phyloP scores from a whole-genome alignment of 53 echinoderm and acorn worm genomes.

The Apostichopus leukothele region DNA sequence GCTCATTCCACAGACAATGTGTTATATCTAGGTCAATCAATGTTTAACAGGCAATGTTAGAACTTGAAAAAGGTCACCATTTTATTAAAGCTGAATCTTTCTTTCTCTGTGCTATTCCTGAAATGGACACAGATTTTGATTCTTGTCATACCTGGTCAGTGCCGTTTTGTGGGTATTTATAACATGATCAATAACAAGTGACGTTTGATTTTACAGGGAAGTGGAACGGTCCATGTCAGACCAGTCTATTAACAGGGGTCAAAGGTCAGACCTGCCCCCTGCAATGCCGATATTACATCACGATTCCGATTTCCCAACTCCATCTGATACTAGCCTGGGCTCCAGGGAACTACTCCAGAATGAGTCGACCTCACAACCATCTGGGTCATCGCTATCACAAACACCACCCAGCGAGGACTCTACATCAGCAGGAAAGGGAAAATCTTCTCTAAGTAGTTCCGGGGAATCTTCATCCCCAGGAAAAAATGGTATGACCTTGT shows the following conservation, averaged over 20 bases:
- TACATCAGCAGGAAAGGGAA: background rate
- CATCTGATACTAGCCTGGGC: slow-evolving; percentile 20
- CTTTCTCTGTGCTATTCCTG: no score
- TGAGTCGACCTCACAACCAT: background rate
- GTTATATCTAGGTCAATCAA: no score
- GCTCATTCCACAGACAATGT: no score
- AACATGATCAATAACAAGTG: background rate
- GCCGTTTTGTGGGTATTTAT: background rate
- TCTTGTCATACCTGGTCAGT: background rate
- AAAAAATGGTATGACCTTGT: slow-evolving; percentile 22
- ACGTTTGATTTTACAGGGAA: slow-evolving; percentile 41
- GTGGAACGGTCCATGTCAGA: slow-evolving; percentile 54
- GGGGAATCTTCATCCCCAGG: slow-evolving; percentile 38
- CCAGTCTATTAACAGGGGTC: slow-evolving; percentile 43
- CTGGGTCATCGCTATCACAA: slow-evolving; percentile 12
- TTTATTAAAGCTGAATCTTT: no score
- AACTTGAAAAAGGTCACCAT: no score
- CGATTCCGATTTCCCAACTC: slow-evolving; percentile 25
- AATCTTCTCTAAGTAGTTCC: slow-evolving; percentile 34
- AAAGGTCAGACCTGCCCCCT: slow-evolving; percentile 75
- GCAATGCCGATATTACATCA: slow-evolving; percentile 93
- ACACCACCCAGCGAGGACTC: slow-evolving; percentile 36
- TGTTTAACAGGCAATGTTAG: no score
- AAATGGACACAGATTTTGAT: no score
- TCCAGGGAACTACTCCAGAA: slow-evolving; percentile 15